Evolutionary conservation across 2,113 vertebrate species (phyloP), one percentile per base, ranked within the genome.

Genomic region (Parus major): DNA sequence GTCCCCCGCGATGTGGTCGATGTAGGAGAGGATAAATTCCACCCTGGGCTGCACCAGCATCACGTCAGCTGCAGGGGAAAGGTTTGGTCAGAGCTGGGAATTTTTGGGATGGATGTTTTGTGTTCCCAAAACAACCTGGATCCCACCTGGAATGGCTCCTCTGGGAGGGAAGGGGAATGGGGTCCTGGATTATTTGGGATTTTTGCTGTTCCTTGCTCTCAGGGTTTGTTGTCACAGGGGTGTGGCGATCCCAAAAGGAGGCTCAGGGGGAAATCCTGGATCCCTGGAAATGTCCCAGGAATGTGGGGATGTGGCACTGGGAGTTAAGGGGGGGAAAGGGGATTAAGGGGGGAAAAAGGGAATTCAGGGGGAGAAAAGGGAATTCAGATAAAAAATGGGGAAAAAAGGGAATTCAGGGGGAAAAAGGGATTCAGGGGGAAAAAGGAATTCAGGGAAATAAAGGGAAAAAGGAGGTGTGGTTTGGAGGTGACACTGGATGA

Each of bases 1-100:
- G 9, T 99, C 99, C 95, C 99, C 98, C 5, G 99, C 99, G 64
- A 99, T 99, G 97, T 99, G 99, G 87, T 99, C 98, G 86, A 99
- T 99, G 98, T 99, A 99, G 82, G 99, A 99, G 42, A 99, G 98
- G 95, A 99, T 99, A 93, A 99, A 99, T 96, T 99, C 99, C 96
- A 99, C 99, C 90, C 99, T 98, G 33, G 99, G 99, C 95, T 99
- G 99, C 20, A 99, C 99, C 97, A 99, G 97, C 99, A 99, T 99
- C 92, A 99, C 99, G 8, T 99, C 99, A 41, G 99, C 99, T 99
- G 95, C n/a, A 49, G 95, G 69, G 66, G 31, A 83, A 86, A 17
- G 25, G 36, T 27, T 60, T 25, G 31, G 0, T 82, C 21, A 56
- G 0, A 11, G 24, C 23, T n/a, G 75, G 66, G 11, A 29, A 63